Base-by-base conservation (phyloP, 1,140 invertebrate genomes). In the Euura saliciscinereae region DNA sequence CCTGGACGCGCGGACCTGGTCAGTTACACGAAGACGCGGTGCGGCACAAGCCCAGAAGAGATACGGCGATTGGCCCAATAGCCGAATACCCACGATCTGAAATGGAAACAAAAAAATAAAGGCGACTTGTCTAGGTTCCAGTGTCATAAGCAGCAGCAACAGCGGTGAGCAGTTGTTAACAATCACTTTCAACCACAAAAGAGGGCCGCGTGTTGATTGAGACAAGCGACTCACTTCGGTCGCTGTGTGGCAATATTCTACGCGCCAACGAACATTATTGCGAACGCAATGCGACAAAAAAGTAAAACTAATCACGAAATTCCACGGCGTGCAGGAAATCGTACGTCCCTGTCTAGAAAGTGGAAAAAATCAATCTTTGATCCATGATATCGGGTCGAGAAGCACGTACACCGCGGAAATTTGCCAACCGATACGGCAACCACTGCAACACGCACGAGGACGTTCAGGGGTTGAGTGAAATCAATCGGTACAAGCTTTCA, bases 261-360 rank as follows among this genome's bases (percentile, higher is more conserved):
- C 85, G 83, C 84, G 80, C 83, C 74, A 85, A 80, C 83, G 84
- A 83, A 79, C 82, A 85, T 82, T 85, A 84, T 84, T 82, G 82
- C 82, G 79, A 85, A 85, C 80, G 74, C 28, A 66, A 68, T 75
- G 73, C 76, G 76, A 78, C 79, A 81, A 80, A 82, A 67, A 82
- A 78, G 43, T 43, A 73, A 68, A 78, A 77, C 78, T 80, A 81
- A 84, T 84, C 82, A 78, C 78, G 73, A 83, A 85, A 84, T 83
- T 80, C 78, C 77, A 68, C 78, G 65, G 76, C 51, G 68, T 76
- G 45, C 70, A 68, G 69, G 76, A 79, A 80, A 81, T 76, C 77
- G 73, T 70, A 76, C 77, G 77, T 75, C 74, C 44, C 68, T 70
- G 75, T 81, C 83, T 84, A 85, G 84, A 85, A 85, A 85, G 83